Evolutionary conservation across 2,888 invertebrate species (phyloP).

Genomic region (Epistrophe eligans): DNA sequence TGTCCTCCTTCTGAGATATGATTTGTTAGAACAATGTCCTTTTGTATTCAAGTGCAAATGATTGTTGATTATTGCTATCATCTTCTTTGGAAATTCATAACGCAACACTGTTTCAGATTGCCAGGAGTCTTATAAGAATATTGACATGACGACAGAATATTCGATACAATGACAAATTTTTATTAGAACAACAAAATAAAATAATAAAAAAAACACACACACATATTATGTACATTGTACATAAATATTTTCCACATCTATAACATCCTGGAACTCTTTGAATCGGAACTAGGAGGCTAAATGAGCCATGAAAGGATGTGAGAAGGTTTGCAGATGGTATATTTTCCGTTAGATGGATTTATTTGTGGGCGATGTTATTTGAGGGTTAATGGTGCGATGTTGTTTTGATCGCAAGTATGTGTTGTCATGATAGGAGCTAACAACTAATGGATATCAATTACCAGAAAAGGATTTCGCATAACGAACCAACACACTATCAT

Average conservation of each 20-base stretch:
- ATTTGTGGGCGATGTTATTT: slow-evolving; percentile 61
- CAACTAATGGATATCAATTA: slow-evolving; percentile 69
- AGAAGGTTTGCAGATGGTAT: slow-evolving; percentile 69
- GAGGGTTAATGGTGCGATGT: slow-evolving; percentile 68
- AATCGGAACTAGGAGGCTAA: slow-evolving; percentile 46
- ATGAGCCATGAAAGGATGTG: slow-evolving; percentile 66
- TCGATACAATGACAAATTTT: slow-evolving; percentile 65
- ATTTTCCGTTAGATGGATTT: slow-evolving; percentile 63
- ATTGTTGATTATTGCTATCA: slow-evolving; percentile 63
- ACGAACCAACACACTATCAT: slow-evolving; percentile 21
- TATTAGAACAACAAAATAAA: slow-evolving; percentile 51
- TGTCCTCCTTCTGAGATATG: slow-evolving; percentile 8
- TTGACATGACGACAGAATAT: slow-evolving; percentile 26
- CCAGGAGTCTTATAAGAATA: slow-evolving; percentile 27
- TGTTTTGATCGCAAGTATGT: slow-evolving; percentile 62
- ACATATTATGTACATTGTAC: too few species aligned
- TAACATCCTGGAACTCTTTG: slow-evolving; percentile 30
- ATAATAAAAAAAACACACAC: neutral
- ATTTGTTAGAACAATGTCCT: slow-evolving; percentile 62
- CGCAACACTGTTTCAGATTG: slow-evolving; percentile 66
- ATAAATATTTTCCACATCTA: slow-evolving; percentile 26
- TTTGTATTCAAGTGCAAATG: slow-evolving; percentile 64
- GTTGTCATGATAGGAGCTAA: slow-evolving; percentile 65
- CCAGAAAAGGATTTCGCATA: slow-evolving; percentile 55
- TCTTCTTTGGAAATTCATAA: slow-evolving; percentile 58